phyloP scores from a whole-genome alignment of 1,140 invertebrate genomes.

The Heliothis subflexa region DNA sequence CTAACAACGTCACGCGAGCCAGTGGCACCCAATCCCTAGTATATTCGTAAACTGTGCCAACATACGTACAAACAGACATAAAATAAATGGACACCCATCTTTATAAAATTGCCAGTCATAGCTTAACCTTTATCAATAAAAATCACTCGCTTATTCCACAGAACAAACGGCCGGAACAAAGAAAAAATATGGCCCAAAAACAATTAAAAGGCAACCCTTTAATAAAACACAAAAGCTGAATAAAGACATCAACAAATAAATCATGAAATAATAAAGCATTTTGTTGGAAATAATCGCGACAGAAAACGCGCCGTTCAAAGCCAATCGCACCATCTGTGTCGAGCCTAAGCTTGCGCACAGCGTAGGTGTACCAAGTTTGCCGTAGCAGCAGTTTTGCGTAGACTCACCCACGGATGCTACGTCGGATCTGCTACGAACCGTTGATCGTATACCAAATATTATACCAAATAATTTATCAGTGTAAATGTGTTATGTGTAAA shows the following conservation, averaged over 20 bases:
- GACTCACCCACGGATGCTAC: slow-evolving; percentile 67
- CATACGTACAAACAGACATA: no score
- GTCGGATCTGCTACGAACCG: slow-evolving; percentile 61
- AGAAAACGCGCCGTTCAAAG: slow-evolving; percentile 1
- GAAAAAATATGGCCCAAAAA: background rate
- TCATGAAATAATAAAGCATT: background rate
- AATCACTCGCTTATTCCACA: no score
- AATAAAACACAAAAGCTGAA: background rate
- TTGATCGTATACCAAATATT: slow-evolving; percentile 40
- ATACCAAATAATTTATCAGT: slow-evolving; percentile 42
- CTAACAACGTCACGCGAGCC: no score
- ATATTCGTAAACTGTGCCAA: no score
- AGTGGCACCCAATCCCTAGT: no score
- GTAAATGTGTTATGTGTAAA: slow-evolving; percentile 50
- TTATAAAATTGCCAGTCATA: no score
- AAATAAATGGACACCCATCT: no score
- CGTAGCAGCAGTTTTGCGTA: slow-evolving; percentile 73
- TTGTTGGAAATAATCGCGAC: background rate
- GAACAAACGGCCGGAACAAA: no score
- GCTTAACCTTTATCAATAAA: no score
- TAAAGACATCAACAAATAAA: slow-evolving; percentile 20
- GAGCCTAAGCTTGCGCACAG: slow-evolving; percentile 57
- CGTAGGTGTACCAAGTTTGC: slow-evolving; percentile 38
- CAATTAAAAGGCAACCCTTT: background rate
- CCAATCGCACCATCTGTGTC: slow-evolving; percentile 43